phyloP scores from a whole-genome alignment of 2,888 invertebrate genomes.

The Aphelenchoides bicaudatus region DNA sequence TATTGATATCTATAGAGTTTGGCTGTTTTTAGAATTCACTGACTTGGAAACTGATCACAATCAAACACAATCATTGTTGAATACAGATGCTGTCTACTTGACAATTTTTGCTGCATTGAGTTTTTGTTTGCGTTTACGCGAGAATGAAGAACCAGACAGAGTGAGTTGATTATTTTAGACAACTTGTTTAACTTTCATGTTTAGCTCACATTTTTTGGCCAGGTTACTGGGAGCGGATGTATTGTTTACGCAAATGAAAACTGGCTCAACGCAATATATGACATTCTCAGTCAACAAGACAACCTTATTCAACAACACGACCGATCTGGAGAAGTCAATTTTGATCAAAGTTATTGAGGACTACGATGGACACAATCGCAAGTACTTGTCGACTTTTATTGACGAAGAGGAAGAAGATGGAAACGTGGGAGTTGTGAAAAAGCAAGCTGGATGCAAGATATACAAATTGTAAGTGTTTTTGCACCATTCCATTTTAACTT shows the following conservation, averaged over 20 bases:
- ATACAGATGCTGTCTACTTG: slow-evolving; percentile 50
- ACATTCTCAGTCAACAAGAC: slow-evolving; percentile 69
- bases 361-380: slow-evolving; percentile 23
- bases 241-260: slow-evolving; percentile 85
- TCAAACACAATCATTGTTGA: slow-evolving; percentile 34
- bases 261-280: slow-evolving; percentile 88
- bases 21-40: slow-evolving; percentile 42
- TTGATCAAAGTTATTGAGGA: slow-evolving; percentile 13
- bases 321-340: slow-evolving; percentile 4
- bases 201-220: slow-evolving; percentile 33
- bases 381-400: neutral
- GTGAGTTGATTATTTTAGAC: slow-evolving; percentile 1
- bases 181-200: slow-evolving; percentile 3
- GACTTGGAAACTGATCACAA: slow-evolving; percentile 27
- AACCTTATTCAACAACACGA: slow-evolving; percentile 9
- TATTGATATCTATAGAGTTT: neutral
- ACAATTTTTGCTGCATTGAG: slow-evolving; percentile 44
- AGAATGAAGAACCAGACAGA: slow-evolving; percentile 13
- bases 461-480: too few relatives aligned
- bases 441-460: too few relatives aligned
- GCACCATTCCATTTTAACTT: neutral
- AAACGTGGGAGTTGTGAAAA: too few relatives aligned
- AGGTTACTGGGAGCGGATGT: slow-evolving; percentile 68
- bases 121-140: slow-evolving; percentile 24
- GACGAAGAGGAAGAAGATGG: slow-evolving; percentile 12